Base-by-base conservation (phyloP, 2,113 vertebrate species). In the Abramis brama region DNA sequence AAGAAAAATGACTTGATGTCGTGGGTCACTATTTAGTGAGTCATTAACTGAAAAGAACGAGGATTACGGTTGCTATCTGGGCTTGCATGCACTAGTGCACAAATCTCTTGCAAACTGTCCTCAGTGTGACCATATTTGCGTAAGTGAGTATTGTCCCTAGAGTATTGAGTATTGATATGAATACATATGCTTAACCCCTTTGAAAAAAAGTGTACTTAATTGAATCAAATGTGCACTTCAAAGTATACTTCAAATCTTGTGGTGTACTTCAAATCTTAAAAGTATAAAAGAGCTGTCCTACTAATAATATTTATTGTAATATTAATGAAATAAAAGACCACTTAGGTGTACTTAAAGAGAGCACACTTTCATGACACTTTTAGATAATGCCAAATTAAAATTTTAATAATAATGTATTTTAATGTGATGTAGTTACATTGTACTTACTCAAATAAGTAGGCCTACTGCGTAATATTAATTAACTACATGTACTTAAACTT, bases 11-110 rank as follows among this genome's bases (percentile, higher is more conserved):
- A 39, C 74, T 80, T 71, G 8, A 83, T 86, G 43, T 80, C 47
- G 57, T 23, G 52, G 15, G 78, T 80, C 78, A 80, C 36, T 27
- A 0, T 80, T 80, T 62, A 80, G 81, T 21, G 73, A 88, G 86
- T 86, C 85, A 90, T 91, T 92, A 90, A 90, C 90, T 92, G 83
- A 91, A 93, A 84, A 77, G 59, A 66, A 50, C 25, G 77, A 62
- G 57, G 87, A 79, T 87, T 87, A 76, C 27, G 73, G 84, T 77
- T 82, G 62, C 79, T 79, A 43, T 62, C 68, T 21, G 13, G 3
- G 25, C 27, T 33, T 5, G 10, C 8, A 10, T 5, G 59, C 0
- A 1, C 21, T 60, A 79, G 13, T 12, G 1, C 84, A 79, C 33
- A 79, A 3, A 9, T 43, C 70, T 43, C 68, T 23, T 43, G 2